phyloP scores from a whole-genome alignment of 1,140 invertebrate species.

The Neocloeon triangulifer region DNA sequence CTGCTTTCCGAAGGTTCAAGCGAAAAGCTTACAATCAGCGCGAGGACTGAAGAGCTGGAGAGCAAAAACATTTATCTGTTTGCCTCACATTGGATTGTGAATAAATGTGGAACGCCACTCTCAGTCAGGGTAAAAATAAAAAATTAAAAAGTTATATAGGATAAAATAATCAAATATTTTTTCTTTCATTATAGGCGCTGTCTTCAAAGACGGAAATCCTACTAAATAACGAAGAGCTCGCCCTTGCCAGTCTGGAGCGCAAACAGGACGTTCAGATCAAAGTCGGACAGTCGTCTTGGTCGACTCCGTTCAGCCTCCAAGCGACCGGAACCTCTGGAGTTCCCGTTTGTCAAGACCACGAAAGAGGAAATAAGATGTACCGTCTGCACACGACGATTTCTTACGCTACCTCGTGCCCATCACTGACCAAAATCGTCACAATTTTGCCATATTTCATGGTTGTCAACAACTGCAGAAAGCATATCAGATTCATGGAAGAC shows the following conservation, averaged over 20 bases:
- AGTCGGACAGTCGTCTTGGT: slow-evolving; percentile 51
- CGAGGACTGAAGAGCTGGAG: too few relatives aligned
- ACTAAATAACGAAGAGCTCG: slow-evolving; percentile 33
- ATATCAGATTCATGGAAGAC: slow-evolving; percentile 61
- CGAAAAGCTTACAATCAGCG: too few relatives aligned
- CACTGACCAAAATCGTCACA: slow-evolving; percentile 63
- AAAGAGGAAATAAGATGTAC: slow-evolving; percentile 34
- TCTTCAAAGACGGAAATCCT: slow-evolving; percentile 39
- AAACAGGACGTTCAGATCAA: too few relatives aligned
- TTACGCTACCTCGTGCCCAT: slow-evolving; percentile 36
- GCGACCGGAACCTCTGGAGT: slow-evolving; percentile 36
- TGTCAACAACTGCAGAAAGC: slow-evolving; percentile 43
- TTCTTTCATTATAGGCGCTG: slow-evolving; percentile 28
- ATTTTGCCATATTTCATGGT: slow-evolving; percentile 67
- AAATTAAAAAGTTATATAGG: too few relatives aligned
- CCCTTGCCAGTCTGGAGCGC: slow-evolving; percentile 48
- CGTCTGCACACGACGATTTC: slow-evolving; percentile 29
- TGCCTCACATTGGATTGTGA: too few relatives aligned
- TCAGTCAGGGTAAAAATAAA: too few relatives aligned
- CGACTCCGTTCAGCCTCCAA: slow-evolving; percentile 42
- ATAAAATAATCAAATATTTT: not conserved
- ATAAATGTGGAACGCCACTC: too few relatives aligned
- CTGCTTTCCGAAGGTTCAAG: too few relatives aligned
- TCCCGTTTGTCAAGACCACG: slow-evolving; percentile 43
- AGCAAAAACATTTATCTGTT: too few relatives aligned